A percentile compares a stretch with the other conserved stretches of the same genome.
phyloP scores from a whole-genome alignment of 2,113 vertebrate species.

The Siniperca knerii region DNA sequence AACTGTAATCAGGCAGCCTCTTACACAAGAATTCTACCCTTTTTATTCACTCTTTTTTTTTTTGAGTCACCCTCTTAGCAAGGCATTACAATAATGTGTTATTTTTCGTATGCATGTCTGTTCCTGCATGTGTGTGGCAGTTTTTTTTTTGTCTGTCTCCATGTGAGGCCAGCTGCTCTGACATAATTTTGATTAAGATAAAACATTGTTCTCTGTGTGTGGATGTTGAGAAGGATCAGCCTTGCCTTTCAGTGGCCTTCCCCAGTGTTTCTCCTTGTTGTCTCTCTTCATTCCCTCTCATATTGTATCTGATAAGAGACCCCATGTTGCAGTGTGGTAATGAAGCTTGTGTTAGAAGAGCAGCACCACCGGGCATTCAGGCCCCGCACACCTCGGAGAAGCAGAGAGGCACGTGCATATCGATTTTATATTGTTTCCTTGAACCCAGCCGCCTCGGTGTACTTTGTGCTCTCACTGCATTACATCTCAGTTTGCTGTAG shows the following conservation, averaged over 20 bases:
- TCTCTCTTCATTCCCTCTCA: slow-evolving; percentile 67
- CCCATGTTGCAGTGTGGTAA: slow-evolving; percentile 67
- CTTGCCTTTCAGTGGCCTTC: slow-evolving; percentile 44
- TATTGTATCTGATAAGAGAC: slow-evolving; percentile 71
- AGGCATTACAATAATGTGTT: background rate
- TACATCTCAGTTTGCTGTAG: slow-evolving; percentile 45
- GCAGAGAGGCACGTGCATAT: slow-evolving; percentile 72
- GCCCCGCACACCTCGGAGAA: slow-evolving; percentile 72
- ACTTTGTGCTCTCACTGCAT: slow-evolving; percentile 54
- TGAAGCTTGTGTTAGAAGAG: slow-evolving; percentile 72
- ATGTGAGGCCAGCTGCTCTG: slow-evolving; percentile 10
- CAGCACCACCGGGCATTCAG: slow-evolving; percentile 66
- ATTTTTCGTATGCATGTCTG: background rate
- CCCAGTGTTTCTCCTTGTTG: slow-evolving; percentile 47
- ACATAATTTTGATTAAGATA: slow-evolving; percentile 52
- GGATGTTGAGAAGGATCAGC: slow-evolving; percentile 18
- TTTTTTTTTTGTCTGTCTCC: background rate
- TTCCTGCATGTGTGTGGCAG: background rate
- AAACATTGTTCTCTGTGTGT: slow-evolving; percentile 14
- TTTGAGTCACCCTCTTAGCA: background rate
- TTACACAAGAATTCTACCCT: slow-evolving; percentile 10
- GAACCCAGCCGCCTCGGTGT: slow-evolving; percentile 63
- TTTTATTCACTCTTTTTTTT: background rate
- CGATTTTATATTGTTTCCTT: slow-evolving; percentile 79
- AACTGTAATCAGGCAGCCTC: slow-evolving; percentile 30